phyloP scores from a whole-genome alignment of 1,140 invertebrate genomes.

The Plutomurus gul region DNA sequence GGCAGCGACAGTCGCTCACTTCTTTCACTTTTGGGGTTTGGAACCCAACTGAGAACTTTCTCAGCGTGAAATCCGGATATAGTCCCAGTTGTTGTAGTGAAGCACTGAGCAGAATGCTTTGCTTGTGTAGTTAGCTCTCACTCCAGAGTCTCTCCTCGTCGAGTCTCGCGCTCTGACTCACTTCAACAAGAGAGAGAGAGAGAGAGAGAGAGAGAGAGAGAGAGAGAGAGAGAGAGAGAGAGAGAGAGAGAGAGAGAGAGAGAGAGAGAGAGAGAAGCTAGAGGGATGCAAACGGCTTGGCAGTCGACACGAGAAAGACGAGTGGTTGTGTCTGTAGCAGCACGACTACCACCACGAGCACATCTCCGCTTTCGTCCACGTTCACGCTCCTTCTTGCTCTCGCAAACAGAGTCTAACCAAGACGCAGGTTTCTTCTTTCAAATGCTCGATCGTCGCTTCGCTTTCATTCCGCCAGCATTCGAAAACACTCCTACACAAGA shows the following conservation, averaged over 20 bases:
- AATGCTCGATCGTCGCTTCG: neutral
- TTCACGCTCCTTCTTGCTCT: neutral
- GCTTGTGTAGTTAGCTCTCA: too few species aligned
- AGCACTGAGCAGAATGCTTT: too few species aligned
- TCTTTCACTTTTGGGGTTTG: conserved; percentile 29
- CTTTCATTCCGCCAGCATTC: neutral
- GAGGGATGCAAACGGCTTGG: neutral
- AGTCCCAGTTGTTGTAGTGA: neutral
- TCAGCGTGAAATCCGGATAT: conserved; percentile 32
- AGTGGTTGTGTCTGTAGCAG: neutral
- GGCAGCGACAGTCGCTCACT: neutral
- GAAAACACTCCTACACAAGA: too few species aligned
- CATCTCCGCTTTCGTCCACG: neutral
- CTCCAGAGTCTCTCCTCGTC: neutral
- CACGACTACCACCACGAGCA: neutral
- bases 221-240: too few species aligned
- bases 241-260: too few species aligned
- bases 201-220: too few species aligned
- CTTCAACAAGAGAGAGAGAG: too few species aligned
- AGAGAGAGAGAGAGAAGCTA: too few species aligned
- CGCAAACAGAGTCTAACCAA: neutral
- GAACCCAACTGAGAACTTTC: conserved; percentile 34
- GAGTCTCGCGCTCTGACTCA: too few species aligned
- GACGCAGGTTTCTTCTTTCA: conserved; percentile 16
- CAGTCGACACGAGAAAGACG: neutral